phyloP scores from a whole-genome alignment of 1,140 invertebrate species.

The Ips typographus region DNA sequence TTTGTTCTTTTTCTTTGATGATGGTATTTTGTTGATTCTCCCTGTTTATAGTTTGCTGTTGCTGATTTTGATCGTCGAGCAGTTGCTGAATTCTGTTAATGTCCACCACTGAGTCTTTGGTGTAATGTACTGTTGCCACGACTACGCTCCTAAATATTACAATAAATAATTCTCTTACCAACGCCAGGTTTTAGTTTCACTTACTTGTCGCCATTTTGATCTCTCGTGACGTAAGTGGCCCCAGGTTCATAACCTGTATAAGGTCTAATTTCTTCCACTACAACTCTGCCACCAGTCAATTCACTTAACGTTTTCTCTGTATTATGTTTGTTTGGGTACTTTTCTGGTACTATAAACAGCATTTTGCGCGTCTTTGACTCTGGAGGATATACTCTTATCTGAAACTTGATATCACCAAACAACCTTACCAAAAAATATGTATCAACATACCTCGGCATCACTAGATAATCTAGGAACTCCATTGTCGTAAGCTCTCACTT shows the following conservation, averaged over 20 bases:
- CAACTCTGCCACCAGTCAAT: slow-evolving; percentile 74
- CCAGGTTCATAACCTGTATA: slow-evolving; percentile 58
- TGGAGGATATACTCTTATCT: slow-evolving; percentile 63
- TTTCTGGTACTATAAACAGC: slow-evolving; percentile 75
- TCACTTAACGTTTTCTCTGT: slow-evolving; percentile 71
- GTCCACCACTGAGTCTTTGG: slow-evolving; percentile 67
- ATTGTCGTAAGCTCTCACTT: slow-evolving; percentile 75
- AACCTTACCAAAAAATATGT: background rate
- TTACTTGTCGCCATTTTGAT: slow-evolving; percentile 49
- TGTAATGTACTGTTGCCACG: slow-evolving; percentile 68
- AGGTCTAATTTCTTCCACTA: slow-evolving; percentile 71
- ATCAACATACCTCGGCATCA: slow-evolving; percentile 57
- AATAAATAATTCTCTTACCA: background rate
- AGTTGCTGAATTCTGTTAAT: slow-evolving; percentile 63
- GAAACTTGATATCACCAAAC: background rate
- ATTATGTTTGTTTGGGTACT: slow-evolving; percentile 68
- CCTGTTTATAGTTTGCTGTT: slow-evolving; percentile 14
- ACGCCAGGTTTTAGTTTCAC: background rate
- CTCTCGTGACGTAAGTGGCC: slow-evolving; percentile 53
- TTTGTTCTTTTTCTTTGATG: slow-evolving; percentile 31
- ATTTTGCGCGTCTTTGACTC: slow-evolving; percentile 69
- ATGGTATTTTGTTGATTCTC: slow-evolving; percentile 44
- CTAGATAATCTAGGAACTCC: slow-evolving; percentile 73
- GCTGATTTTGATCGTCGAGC: slow-evolving; percentile 36
- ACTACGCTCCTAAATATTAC: slow-evolving; percentile 68